phyloP scores from a whole-genome alignment of 1,140 invertebrate genomes.

The Armadillidium nasatum region DNA sequence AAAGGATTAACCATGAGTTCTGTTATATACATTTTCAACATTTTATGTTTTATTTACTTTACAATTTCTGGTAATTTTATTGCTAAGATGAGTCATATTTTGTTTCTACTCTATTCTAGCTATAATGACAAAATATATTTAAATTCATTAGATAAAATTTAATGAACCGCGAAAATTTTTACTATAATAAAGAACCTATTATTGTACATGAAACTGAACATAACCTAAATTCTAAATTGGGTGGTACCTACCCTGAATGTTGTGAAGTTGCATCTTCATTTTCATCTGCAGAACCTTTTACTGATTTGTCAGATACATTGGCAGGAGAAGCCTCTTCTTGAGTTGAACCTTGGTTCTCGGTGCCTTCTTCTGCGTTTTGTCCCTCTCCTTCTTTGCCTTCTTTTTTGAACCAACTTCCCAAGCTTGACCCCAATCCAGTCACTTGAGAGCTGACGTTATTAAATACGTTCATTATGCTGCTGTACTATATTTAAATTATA shows the following conservation, averaged over 20 bases:
- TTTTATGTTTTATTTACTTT: too few species aligned
- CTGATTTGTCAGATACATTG: conserved; percentile 27
- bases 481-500: not conserved
- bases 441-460: conserved; percentile 26
- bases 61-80: too few species aligned
- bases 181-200: too few species aligned
- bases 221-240: too few species aligned
- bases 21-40: too few species aligned
- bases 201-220: too few species aligned
- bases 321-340: conserved; percentile 21
- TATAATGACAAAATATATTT: too few species aligned
- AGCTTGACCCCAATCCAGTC: conserved; percentile 25
- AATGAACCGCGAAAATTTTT: too few species aligned
- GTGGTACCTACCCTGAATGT: conserved; percentile 29
- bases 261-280: conserved; percentile 28
- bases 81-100: too few species aligned
- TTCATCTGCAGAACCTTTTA: conserved; percentile 27
- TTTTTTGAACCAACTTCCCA: conserved; percentile 30
- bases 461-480: conserved; percentile 12
- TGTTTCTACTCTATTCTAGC: too few species aligned
- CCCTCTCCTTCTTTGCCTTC: conserved; percentile 17
- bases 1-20: too few species aligned
- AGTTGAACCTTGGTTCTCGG: conserved; percentile 16
- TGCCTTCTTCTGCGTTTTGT: conserved; percentile 14
- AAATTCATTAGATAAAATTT: too few species aligned